Base-by-base conservation (phyloP, 1,140 invertebrate genomes). In the Camponotus pennsylvanicus region DNA sequence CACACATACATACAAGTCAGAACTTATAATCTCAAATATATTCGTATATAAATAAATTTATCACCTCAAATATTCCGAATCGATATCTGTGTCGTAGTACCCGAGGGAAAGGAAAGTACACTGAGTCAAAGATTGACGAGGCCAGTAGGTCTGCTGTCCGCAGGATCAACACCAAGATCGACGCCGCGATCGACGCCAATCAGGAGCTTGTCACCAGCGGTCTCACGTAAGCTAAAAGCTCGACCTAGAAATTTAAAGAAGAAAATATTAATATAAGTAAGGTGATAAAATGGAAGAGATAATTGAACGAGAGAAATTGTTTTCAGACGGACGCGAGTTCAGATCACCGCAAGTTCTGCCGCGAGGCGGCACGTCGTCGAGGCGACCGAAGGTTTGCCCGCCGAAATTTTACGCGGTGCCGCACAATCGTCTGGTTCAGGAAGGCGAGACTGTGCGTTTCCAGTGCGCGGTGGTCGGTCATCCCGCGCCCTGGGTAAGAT, bases 401-500 rank as follows among this genome's bases (percentile, higher is more conserved):
- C 98, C 98, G 0, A 98, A 98, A 94, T 98, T 99, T 95, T 98
- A 98, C 93, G 97, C 98, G 32, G 97, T 98, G 80, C 98, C 98
- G 1, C 97, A 98, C 92, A 98, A 98, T 93, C 96, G 97, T 66
- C 96, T 98, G 7, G 97, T 96, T 0, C 97, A 98, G 92, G 97
- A 98, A 94, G 98, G 98, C 9, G 97, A 98, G 88, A 97, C 97
- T 1, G 96, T 97, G 1, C 94, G 97, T 8, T 98, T 98, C 94
- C 97, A 98, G 89, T 98, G 97, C 90, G 97, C 97, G 2, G 96
- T 98, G 0, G 96, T 96, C 8, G 98, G 98, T 1, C 96, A 98
- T 89, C 98, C 98, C 0, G 94, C 96, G 0, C 98, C 98, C 0
- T 97, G 97, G 97, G 96, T 97, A 0, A 96, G 96, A 5, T 98